Base-by-base conservation (phyloP, 2,888 invertebrate species). In the Zaprionus obscuricornis region DNA sequence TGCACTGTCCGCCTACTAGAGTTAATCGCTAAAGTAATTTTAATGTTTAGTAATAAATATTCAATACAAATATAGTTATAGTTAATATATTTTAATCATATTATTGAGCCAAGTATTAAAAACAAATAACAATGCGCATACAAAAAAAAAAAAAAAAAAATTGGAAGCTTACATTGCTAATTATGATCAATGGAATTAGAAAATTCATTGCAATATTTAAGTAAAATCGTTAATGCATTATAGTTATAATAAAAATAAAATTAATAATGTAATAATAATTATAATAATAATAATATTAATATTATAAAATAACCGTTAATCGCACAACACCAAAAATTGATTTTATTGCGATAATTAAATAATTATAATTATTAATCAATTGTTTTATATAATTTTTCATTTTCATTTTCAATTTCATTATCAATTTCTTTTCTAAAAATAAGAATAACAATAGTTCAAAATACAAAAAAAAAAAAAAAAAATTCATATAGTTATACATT, bases 81-180 rank as follows among this genome's bases (percentile, higher is more conserved):
- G 43, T 56, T 46, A 62, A 42, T 40, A 49, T 74, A 70, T 62
- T 63, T 59, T 58, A 59, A 57, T 76, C 56, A 54, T 67, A 64
- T 69, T 76, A 63, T 76, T 72, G 83, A 77, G 77, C 74, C 66
- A 69, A 69, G 63, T 72, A 73, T 81, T n/a, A 84, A 81, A 84
- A 84, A 84, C 82, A 77, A 84, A 84, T 77, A 77, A 77, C 77
- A 77, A 84, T 77, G 55, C 29, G n/a, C n/a, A n/a, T n/a, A n/a
- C n/a, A n/a, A n/a, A n/a, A n/a, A n/a, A n/a, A n/a, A n/a, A 59
- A 59, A 66, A 68, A 72, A 79, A 74, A 77, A 75, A 70, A 43
- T 34, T n/a, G 29, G 26, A 69, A 57, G 54, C 70, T 77, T 81
- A 74, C 20, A 6, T 27, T 55, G 26, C 40, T 69, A 75, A 62